These are phyloP conservation scores for Omphaloscelis lunosa DNA, from an alignment of 2,888 invertebrate genomes.

Conservation along the genomic window DNA sequence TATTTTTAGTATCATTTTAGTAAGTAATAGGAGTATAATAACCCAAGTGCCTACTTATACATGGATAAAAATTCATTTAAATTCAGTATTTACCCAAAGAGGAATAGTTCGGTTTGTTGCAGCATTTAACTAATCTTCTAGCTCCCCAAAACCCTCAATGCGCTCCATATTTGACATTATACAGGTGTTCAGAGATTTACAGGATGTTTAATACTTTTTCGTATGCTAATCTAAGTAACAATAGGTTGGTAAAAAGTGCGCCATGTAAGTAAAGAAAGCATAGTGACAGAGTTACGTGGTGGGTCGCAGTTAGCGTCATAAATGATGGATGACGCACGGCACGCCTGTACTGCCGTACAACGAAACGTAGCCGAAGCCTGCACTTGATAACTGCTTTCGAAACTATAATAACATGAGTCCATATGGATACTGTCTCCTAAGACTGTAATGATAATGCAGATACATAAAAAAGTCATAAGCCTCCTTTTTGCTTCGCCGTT, in stretches of 20 bases:
- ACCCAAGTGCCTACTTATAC: neutral
- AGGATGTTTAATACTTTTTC: slow-evolving; percentile 32
- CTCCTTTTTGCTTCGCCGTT: no score
- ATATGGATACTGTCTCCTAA: slow-evolving; percentile 20
- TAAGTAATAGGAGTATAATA: slow-evolving; percentile 43
- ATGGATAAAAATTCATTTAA: slow-evolving; percentile 6
- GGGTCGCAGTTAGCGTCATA: slow-evolving; percentile 72
- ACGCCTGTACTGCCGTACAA: slow-evolving; percentile 59
- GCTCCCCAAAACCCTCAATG: neutral
- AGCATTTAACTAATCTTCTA: neutral
- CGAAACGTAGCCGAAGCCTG: slow-evolving; percentile 55
- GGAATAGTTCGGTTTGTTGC: neutral
- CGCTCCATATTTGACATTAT: neutral
- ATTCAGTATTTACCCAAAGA: neutral
- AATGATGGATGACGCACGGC: slow-evolving; percentile 72
- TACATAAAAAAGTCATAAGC: no score
- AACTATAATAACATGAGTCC: slow-evolving; percentile 61
- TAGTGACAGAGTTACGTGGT: slow-evolving; percentile 69
- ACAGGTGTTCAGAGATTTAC: slow-evolving; percentile 14
- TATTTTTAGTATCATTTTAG: slow-evolving; percentile 42
- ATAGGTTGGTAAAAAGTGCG: slow-evolving; percentile 45
- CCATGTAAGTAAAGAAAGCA: slow-evolving; percentile 67
- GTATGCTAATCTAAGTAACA: slow-evolving; percentile 43
- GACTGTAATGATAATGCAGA: neutral
- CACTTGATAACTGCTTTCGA: slow-evolving; percentile 65